Conservation (phyloP, 2,888 invertebrate genomes). For the Protonemura montana region DNA sequence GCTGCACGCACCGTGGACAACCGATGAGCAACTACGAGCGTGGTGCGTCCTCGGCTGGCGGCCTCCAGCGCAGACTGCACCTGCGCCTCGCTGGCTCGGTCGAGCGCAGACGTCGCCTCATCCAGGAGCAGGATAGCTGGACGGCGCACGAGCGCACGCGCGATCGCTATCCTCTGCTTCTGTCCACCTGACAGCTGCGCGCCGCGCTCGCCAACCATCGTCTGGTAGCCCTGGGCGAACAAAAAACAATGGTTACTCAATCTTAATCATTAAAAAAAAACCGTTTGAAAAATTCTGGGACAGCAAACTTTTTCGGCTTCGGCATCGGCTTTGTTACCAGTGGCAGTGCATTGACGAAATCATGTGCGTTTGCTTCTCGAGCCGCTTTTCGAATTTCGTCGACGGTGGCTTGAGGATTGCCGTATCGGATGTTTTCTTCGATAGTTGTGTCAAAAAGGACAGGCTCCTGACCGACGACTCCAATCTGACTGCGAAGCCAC, state of each 20-base stretch:
- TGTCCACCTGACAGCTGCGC: conserved; percentile 85
- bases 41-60: conserved; percentile 68
- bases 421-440: conserved; percentile 86
- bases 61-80: conserved; percentile 83
- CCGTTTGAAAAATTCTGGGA: too few relatives aligned
- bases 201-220: conserved; percentile 80
- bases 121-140: conserved; percentile 79
- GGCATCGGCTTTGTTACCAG: conserved; percentile 60
- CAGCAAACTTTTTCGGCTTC: too few relatives aligned
- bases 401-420: conserved; percentile 71
- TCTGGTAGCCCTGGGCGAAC: conserved; percentile 71
- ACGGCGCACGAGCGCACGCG: conserved; percentile 77
- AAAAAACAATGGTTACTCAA: background rate
- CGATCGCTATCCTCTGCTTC: conserved; percentile 86
- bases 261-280: too few relatives aligned
- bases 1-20: conserved; percentile 57
- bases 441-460: conserved; percentile 84
- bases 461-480: conserved; percentile 89
- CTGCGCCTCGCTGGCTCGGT: conserved; percentile 79
- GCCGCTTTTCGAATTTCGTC: conserved; percentile 75
- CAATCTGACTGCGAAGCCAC: conserved; percentile 79
- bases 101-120: conserved; percentile 86
- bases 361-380: conserved; percentile 78
- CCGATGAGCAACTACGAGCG: conserved; percentile 60
- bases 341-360: conserved; percentile 76